These are phyloP conservation scores for Mustela erminea DNA, from an alignment of 2,797 vertebrate species.

Conservation along the genomic window DNA sequence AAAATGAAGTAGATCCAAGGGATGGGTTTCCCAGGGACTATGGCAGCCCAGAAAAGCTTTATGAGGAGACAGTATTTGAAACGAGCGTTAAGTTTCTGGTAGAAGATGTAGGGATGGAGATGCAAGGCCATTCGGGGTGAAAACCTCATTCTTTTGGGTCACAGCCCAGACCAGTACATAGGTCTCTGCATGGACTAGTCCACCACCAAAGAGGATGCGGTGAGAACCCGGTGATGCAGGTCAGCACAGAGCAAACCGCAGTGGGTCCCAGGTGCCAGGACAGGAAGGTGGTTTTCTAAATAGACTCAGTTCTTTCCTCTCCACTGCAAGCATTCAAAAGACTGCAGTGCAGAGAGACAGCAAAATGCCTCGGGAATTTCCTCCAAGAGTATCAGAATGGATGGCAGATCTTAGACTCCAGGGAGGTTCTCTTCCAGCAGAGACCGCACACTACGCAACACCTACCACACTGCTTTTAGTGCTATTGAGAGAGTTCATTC, in stretches of 20 bases:
- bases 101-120: background rate
- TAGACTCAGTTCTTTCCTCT: background rate
- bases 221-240: background rate
- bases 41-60: background rate
- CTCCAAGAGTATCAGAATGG: background rate
- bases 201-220: background rate
- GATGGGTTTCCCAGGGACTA: background rate
- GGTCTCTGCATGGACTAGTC: fast-evolving
- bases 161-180: background rate
- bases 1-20: background rate
- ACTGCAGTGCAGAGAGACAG: background rate
- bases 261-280: background rate
- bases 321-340: background rate
- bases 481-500: background rate
- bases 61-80: background rate
- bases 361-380: background rate
- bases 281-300: background rate
- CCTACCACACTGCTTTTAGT: background rate
- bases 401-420: background rate
- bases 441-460: background rate
- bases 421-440: background rate
- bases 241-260: too few relatives aligned
- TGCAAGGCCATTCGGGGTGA: background rate
- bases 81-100: background rate
- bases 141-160: background rate